Evolutionary conservation across 1,140 invertebrate genomes (phyloP).

Genomic region (Artemia franciscana): DNA sequence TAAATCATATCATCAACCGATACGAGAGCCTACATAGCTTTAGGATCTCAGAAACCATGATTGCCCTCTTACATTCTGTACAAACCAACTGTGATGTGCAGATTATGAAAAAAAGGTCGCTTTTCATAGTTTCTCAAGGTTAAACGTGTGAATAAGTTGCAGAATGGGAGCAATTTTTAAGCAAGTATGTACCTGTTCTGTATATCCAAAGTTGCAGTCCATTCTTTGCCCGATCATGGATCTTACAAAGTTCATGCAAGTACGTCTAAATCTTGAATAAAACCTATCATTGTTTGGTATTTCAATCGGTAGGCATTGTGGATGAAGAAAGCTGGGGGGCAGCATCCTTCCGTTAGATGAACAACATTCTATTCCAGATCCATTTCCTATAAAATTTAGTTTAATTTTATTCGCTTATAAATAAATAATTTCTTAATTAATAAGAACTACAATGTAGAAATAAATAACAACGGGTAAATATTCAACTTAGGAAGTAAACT

Average conservation of each 20-base stretch:
- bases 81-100: not conserved
- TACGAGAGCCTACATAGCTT: not conserved
- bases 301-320: conserved; percentile 53
- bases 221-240: not conserved
- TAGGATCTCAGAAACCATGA: not conserved
- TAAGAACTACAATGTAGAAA: too few relatives aligned
- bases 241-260: conserved; percentile 48
- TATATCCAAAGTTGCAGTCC: not conserved
- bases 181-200: conserved; percentile 1
- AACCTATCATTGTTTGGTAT: conserved; percentile 57
- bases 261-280: conserved; percentile 36
- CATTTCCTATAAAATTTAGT: not conserved
- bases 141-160: not conserved
- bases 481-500: too few relatives aligned
- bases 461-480: too few relatives aligned
- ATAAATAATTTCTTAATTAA: too few relatives aligned
- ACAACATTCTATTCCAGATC: conserved; percentile 2
- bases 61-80: not conserved
- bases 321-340: conserved; percentile 5
- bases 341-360: not conserved
- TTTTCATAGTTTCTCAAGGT: not conserved
- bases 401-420: too few relatives aligned
- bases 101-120: not conserved
- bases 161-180: too few relatives aligned
- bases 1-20: not conserved